Evolutionary conservation across 30 jellyfish, hydroid and myxozoan species (phyloP), one percentile per base, ranked within the genome.

Genomic region (Phacellophora camtschatica): DNA sequence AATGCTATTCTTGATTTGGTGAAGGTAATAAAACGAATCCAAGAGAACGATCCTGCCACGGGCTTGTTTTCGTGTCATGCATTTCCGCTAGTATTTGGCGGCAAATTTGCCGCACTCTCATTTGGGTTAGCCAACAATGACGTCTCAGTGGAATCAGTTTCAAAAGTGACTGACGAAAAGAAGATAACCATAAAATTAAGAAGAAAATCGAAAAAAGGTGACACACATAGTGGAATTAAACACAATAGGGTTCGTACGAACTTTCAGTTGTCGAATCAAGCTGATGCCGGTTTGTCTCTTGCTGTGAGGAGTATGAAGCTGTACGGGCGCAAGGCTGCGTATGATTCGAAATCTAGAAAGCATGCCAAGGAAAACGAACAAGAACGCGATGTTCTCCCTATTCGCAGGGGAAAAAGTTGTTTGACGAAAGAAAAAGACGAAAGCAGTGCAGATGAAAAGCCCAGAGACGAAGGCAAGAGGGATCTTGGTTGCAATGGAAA

Each of bases 301-400:
- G 78, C 90, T 36, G 82, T 78, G 23, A 67, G 68, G 1, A 66
- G 82, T 36, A 78, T 78, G 18, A 82, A 48, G 51, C 55, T 78
- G 39, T 70, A 27, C 36, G 25, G 63, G 64, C 82, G 90, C 5
- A 78, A 63, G 45, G 64, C 82, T 29, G 75, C 64, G 8, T 32
- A 42, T 11, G 42, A 63, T 4, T 22, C 63, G 12, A 64, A 58
- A 30, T 12, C 35, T 19, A 28, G 61, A 9, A 10, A 28, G 29
- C n/a, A 9, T 28, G 20, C 61, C n/a, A 3, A 46, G 28, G 2
- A 7, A 11, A n/a, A n/a, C n/a, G n/a, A n/a, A n/a, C n/a, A n/a
- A n/a, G n/a, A n/a, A n/a, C n/a, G n/a, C n/a, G n/a, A n/a, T n/a
- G n/a, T n/a, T n/a, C n/a, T n/a, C n/a, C n/a, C n/a, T n/a, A n/a